Conservation (phyloP, 2,888 invertebrate species). For the Aradus depressus region DNA sequence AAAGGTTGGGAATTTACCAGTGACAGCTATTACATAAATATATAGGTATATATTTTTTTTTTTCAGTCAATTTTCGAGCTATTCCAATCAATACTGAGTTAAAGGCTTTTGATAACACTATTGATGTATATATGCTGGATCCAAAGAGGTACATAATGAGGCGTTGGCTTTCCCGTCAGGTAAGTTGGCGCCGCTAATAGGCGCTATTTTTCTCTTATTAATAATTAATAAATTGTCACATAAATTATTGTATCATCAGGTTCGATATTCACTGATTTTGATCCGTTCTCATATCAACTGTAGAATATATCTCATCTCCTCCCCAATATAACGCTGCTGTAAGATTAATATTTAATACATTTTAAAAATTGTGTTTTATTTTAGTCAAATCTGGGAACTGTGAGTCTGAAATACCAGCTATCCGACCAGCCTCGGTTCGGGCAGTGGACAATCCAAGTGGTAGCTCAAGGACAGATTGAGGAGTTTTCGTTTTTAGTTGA, state of each 20-base stretch:
- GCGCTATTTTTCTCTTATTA: constrained; percentile 9
- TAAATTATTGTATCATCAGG: no score
- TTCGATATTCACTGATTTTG: background rate
- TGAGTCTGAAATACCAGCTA: constrained; percentile 80
- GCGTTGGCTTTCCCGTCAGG: constrained; percentile 85
- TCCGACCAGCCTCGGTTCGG: constrained; percentile 88
- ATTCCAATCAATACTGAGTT: constrained; percentile 88
- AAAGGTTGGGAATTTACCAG: no score
- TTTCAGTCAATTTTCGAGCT: constrained; percentile 68
- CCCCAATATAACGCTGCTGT: background rate
- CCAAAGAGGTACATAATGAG: constrained; percentile 78
- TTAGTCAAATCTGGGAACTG: constrained; percentile 79
- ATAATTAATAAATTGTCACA: background rate
- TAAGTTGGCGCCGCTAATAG: constrained; percentile 29
- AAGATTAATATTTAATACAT: background rate
- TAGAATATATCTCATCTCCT: background rate
- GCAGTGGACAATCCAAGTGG: constrained; percentile 76
- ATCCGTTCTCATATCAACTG: background rate
- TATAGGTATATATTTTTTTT: no score
- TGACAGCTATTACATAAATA: background rate
- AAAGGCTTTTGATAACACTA: constrained; percentile 78
- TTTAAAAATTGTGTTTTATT: constrained; percentile 21
- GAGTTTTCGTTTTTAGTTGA: constrained; percentile 78
- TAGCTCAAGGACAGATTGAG: constrained; percentile 80
- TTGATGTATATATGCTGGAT: constrained; percentile 86